Conservation (phyloP, 2,797 vertebrate genomes). For the Meriones psammophilus region DNA sequence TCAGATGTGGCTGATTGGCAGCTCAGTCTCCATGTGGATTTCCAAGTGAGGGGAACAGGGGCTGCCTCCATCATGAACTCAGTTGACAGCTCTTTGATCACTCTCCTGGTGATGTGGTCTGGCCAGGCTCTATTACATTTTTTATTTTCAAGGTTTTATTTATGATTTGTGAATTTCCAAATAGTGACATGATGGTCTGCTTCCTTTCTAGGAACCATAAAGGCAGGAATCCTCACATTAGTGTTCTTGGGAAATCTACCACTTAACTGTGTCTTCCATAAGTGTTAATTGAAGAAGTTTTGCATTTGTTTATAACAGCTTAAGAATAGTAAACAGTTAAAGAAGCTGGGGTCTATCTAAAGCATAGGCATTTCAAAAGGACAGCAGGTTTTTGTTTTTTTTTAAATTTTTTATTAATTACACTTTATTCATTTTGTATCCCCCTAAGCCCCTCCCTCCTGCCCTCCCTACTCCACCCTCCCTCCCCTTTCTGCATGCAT, state of each 20-base stretch:
- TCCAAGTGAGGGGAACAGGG: too few relatives aligned
- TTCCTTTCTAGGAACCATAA: conserved; percentile 9
- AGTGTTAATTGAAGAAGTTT: conserved; percentile 77
- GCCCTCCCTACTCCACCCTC: too few relatives aligned
- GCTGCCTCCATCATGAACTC: too few relatives aligned
- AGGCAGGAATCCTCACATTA: neutral
- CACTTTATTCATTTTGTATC: too few relatives aligned
- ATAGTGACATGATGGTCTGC: conserved; percentile 10
- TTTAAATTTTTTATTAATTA: too few relatives aligned
- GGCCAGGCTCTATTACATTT: neutral
- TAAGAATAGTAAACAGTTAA: conserved; percentile 42
- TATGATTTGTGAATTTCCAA: conserved; percentile 30
- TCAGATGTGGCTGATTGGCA: too few relatives aligned
- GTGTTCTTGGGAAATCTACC: conserved; percentile 69
- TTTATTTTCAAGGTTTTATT: conserved; percentile 25
- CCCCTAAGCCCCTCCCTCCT: too few relatives aligned
- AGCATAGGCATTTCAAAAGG: conserved; percentile 68
- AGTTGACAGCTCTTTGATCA: too few relatives aligned
- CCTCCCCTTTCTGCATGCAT: too few relatives aligned
- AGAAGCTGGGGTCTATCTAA: conserved; percentile 69
- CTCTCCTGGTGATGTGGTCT: too few relatives aligned
- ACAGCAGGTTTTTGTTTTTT: neutral
- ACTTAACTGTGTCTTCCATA: conserved; percentile 72
- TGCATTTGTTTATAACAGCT: conserved; percentile 74
- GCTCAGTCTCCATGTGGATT: too few relatives aligned